Evolutionary conservation across 1,140 invertebrate species (phyloP), one percentile per base, ranked within the genome.

Genomic region (Caerostris extrusa): DNA sequence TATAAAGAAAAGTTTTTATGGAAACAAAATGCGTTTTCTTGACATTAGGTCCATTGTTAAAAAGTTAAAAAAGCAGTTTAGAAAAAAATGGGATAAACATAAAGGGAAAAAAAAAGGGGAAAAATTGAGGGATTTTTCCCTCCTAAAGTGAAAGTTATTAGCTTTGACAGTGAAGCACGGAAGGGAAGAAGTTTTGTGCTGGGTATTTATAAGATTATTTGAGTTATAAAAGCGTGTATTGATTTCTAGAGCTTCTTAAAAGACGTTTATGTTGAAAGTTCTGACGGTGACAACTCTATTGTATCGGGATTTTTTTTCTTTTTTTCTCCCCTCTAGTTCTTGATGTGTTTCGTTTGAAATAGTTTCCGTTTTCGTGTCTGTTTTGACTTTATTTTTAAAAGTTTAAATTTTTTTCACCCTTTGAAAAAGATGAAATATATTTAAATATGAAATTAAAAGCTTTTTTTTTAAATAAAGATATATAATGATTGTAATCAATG

Each of bases 21-120:
- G 86, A 64, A 61, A 64, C 57, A 88, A 88, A 88, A 88, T 88
- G 57, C 61, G 83, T 85, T 64, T 88, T 88, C 86, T 88, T 88
- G 86, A 88, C 60, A 88, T 88, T 88, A 88, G n/a, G 60, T 34
- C 86, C 86, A 50, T 88, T 88, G 86, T 88, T 88, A 34, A 53
- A 34, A 64, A 64, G 86, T 64, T 64, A n/a, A 60, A 88, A 88
- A 64, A 60, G 86, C 86, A 88, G 58, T 60, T 88, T 61, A 61
- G n/a, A 53, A 88, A 87, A 88, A 60, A 87, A 88, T 17, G 64
- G 12, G 83, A 50, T 19, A 7, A 50, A n/a, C 5, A 83, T 19
- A 56, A 83, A 56, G 17, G 14, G 53, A 3, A 0, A 58, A 12
- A 58, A 14, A 85, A 85, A 17, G 5, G 56, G 12, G 83, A 4